phyloP scores from a whole-genome alignment of 1,140 invertebrate species.

The Eupeodes corollae region DNA sequence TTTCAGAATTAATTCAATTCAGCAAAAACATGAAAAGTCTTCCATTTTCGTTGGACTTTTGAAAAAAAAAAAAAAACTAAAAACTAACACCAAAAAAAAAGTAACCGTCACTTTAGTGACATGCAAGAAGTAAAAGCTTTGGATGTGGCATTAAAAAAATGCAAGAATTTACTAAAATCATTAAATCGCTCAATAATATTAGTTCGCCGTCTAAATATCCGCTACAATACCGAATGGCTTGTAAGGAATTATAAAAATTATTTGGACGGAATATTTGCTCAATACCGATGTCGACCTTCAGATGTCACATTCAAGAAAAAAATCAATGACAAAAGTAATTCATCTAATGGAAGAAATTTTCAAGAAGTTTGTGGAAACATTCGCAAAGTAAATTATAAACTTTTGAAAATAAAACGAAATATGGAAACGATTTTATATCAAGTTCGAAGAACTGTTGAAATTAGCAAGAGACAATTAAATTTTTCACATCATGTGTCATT shows the following conservation, averaged over 20 bases:
- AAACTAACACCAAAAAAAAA: too few species aligned
- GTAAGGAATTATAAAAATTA: conserved; percentile 6
- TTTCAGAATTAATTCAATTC: too few species aligned
- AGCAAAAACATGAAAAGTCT: too few species aligned
- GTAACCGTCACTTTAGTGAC: too few species aligned
- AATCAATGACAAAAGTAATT: neutral
- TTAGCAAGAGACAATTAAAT: conserved; percentile 6
- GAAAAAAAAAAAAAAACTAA: too few species aligned
- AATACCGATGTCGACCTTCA: conserved; percentile 1
- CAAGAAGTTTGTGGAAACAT: conserved; percentile 6
- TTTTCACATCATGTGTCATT: conserved; percentile 5
- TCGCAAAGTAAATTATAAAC: conserved; percentile 9
- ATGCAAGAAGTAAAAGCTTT: conserved; percentile 6
- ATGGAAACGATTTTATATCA: conserved; percentile 6
- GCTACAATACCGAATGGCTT: conserved; percentile 9
- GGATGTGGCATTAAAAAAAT: conserved; percentile 5
- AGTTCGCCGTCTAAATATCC: conserved; percentile 8
- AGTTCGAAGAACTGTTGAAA: conserved; percentile 6
- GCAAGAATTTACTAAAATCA: conserved; percentile 2
- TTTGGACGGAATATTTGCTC: conserved; percentile 6
- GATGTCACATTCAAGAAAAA: neutral
- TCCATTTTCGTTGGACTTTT: too few species aligned
- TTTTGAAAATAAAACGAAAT: conserved; percentile 11
- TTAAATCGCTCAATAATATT: conserved; percentile 2
- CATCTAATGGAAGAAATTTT: conserved; percentile 3